Evolutionary conservation across 23 tunicate genomes (phyloP).

Genomic region (Botrylloides violaceus): DNA sequence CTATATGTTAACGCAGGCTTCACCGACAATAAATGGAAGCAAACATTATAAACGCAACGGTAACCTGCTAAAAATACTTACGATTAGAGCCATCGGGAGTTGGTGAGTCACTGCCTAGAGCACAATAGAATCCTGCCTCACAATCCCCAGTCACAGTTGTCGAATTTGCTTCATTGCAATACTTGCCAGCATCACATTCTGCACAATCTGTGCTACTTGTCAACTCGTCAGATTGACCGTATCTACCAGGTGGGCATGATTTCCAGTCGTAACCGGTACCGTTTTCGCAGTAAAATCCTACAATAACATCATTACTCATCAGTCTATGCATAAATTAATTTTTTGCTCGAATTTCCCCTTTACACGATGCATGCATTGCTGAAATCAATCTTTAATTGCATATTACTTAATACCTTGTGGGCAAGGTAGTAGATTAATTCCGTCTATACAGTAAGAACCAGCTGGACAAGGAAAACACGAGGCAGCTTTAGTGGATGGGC

Average conservation of each 20-base stretch:
- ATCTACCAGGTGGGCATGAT: constrained; percentile 70
- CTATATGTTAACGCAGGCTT: too few relatives aligned
- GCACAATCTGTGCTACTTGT: constrained; percentile 37
- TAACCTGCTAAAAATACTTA: constrained; percentile 29
- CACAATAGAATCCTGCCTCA: constrained; percentile 57
- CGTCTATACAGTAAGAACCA: constrained; percentile 70
- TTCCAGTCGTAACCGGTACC: constrained; percentile 73
- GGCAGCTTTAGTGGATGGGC: constrained; percentile 14
- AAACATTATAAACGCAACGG: too few relatives aligned
- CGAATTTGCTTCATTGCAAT: constrained; percentile 47
- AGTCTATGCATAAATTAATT: too few relatives aligned
- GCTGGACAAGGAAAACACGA: constrained; percentile 66
- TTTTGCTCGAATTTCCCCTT: too few relatives aligned
- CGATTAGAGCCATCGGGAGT: constrained; percentile 58
- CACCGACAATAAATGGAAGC: too few relatives aligned
- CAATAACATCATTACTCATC: too few relatives aligned
- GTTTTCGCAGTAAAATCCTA: constrained; percentile 66
- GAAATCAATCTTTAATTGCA: too few relatives aligned
- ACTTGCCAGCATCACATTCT: constrained; percentile 66
- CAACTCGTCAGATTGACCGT: constrained; percentile 38
- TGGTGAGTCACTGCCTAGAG: constrained; percentile 49
- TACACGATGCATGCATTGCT: too few relatives aligned
- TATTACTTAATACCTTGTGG: constrained; percentile 38
- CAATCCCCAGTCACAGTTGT: constrained; percentile 47
- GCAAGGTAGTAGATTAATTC: constrained; percentile 28